Conservation (phyloP, 2,888 invertebrate species). For the Punctoribates punctum region DNA sequence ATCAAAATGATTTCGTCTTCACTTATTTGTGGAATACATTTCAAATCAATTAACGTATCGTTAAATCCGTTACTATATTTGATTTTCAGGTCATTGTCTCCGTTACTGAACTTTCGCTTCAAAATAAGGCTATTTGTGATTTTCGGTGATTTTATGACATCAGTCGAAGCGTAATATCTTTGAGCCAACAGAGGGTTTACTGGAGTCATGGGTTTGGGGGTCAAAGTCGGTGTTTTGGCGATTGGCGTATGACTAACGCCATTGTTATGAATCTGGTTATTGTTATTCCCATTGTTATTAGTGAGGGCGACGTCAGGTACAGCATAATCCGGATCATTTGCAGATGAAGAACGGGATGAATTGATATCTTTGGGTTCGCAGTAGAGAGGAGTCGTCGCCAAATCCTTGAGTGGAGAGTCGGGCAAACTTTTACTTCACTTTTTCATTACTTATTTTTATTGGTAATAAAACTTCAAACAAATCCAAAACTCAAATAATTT, state of each 20-base stretch:
- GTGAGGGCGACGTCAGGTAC: constrained; percentile 43
- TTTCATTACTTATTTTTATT: no score
- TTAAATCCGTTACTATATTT: constrained; percentile 34
- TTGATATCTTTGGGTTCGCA: constrained; percentile 44
- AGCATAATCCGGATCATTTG: constrained; percentile 44
- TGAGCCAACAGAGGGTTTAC: not conserved
- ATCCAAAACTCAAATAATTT: no score
- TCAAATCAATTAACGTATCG: constrained; percentile 2
- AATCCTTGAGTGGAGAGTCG: constrained; percentile 12
- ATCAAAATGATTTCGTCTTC: constrained; percentile 33
- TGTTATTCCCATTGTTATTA: not conserved
- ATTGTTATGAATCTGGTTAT: not conserved
- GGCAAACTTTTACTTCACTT: not conserved
- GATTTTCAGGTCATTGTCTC: constrained; percentile 32
- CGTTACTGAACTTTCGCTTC: not conserved
- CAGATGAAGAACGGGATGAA: constrained; percentile 28
- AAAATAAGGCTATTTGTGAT: not conserved
- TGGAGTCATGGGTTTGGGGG: not conserved
- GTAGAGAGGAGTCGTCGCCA: constrained; percentile 43
- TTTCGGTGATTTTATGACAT: constrained; percentile 37
- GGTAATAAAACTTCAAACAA: no score
- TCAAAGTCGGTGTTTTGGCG: not conserved
- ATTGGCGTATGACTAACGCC: not conserved
- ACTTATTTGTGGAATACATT: constrained; percentile 37
- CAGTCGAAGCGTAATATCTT: constrained; percentile 40